A percentile compares a stretch with the other conserved stretches of the same genome.
Evolutionary conservation across 2,113 vertebrate species (phyloP).

Genomic region (Burhinus bistriatus): DNA sequence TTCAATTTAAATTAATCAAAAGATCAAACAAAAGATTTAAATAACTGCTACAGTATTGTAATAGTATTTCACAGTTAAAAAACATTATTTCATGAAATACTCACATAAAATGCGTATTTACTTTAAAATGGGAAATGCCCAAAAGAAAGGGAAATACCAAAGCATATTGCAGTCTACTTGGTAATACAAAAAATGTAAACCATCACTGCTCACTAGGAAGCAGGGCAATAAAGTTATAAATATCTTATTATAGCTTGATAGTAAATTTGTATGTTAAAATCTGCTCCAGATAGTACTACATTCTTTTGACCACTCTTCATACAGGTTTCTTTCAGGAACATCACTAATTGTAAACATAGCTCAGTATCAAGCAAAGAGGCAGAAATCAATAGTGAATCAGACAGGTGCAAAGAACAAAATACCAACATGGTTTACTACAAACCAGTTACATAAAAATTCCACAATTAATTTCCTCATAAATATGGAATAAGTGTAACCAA

Average conservation of each 20-base stretch:
- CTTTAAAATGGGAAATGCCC: conserved; percentile 26
- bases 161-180: conserved; percentile 34
- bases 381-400: not conserved
- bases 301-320: not conserved
- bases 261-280: not conserved
- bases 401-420: not conserved
- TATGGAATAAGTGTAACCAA: not conserved
- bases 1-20: not conserved
- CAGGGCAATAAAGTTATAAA: not conserved
- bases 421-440: not conserved
- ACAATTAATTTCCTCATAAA: not conserved
- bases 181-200: conserved; percentile 15
- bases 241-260: not conserved
- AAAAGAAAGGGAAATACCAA: conserved; percentile 49
- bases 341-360: not conserved
- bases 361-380: not conserved
- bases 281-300: not conserved
- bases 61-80: not conserved
- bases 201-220: not conserved
- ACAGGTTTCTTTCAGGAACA: not conserved
- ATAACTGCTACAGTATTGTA: not conserved
- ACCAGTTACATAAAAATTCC: not conserved
- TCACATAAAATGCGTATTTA: not conserved
- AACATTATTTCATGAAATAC: not conserved
- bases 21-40: not conserved